phyloP scores from a whole-genome alignment of 1,140 invertebrate genomes.

The Drosophila pruinosa region DNA sequence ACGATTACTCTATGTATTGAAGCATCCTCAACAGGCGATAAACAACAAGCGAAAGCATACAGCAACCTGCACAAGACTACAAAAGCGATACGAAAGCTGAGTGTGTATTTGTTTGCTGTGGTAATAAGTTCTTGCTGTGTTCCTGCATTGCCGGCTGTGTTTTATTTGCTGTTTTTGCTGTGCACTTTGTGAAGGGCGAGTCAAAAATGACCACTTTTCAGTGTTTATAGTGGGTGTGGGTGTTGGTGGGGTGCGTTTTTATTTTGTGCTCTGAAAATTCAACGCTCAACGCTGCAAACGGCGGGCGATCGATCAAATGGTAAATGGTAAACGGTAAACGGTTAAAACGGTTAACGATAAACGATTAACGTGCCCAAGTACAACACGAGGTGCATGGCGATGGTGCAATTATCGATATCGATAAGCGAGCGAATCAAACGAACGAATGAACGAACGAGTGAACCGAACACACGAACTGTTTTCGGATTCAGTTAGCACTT shows the following conservation, averaged over 20 bases:
- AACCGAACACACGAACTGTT: constrained; percentile 8
- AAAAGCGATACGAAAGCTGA: constrained; percentile 25
- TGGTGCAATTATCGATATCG: constrained; percentile 43
- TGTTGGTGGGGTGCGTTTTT: background rate
- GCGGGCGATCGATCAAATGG: constrained; percentile 8
- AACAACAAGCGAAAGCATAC: constrained; percentile 52
- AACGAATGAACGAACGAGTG: constrained; percentile 15
- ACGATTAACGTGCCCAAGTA: constrained; percentile 35
- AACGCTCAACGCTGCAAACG: constrained; percentile 20
- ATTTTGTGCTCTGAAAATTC: constrained; percentile 45
- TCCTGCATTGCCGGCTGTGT: constrained; percentile 14
- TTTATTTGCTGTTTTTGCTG: constrained; percentile 18
- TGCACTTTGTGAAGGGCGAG: constrained; percentile 24
- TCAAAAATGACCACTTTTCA: constrained; percentile 17
- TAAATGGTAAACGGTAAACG: constrained; percentile 25
- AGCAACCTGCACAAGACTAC: constrained; percentile 45
- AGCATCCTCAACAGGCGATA: constrained; percentile 28
- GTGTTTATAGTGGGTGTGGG: constrained; percentile 1
- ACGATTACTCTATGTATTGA: constrained; percentile 7
- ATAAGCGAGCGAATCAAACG: constrained; percentile 40
- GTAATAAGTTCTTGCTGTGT: background rate
- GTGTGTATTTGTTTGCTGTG: constrained; percentile 4
- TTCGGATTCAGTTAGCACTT: constrained; percentile 48
- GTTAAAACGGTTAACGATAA: constrained; percentile 25
- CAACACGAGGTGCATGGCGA: constrained; percentile 44